Evolutionary conservation across 2,888 invertebrate species (phyloP).

Genomic region (Folsomia manolachei): DNA sequence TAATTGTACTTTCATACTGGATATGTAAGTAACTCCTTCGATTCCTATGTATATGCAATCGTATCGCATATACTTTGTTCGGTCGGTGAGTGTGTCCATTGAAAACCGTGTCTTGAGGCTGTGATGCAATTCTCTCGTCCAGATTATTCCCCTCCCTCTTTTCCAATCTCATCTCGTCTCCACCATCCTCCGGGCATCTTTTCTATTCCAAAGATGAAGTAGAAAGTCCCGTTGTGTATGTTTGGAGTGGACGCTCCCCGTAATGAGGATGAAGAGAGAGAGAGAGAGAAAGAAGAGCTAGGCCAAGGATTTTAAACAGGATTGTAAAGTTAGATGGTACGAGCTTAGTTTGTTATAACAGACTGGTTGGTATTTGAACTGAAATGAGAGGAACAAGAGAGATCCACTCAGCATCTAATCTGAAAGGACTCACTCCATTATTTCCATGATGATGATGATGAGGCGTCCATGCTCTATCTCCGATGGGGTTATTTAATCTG

Average conservation of each 20-base stretch:
- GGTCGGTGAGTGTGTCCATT: neutral
- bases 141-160: neutral
- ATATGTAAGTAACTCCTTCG: slow-evolving; percentile 4
- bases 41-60: too few relatives aligned
- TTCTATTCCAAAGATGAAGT: neutral
- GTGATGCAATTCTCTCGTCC: neutral
- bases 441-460: slow-evolving; percentile 20
- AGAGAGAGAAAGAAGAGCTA: neutral
- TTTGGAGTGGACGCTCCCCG: neutral
- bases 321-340: slow-evolving; percentile 13
- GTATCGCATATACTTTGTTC: too few relatives aligned
- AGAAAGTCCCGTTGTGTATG: neutral
- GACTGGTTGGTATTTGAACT: slow-evolving; percentile 18
- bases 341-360: neutral
- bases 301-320: slow-evolving; percentile 15
- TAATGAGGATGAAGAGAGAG: neutral
- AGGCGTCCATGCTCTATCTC: slow-evolving; percentile 21
- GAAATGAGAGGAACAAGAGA: slow-evolving; percentile 7
- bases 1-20: slow-evolving; percentile 20
- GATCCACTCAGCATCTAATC: slow-evolving; percentile 13
- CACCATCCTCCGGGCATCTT: neutral
- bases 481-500: slow-evolving; percentile 20
- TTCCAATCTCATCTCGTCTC: neutral
- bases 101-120: too few relatives aligned
- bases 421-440: slow-evolving; percentile 22